Percentiles rank a stretch among this genome's conserved stretches.
Evolutionary conservation across 2,113 vertebrate species (phyloP).

Genomic region (Cnemophilus loriae): DNA sequence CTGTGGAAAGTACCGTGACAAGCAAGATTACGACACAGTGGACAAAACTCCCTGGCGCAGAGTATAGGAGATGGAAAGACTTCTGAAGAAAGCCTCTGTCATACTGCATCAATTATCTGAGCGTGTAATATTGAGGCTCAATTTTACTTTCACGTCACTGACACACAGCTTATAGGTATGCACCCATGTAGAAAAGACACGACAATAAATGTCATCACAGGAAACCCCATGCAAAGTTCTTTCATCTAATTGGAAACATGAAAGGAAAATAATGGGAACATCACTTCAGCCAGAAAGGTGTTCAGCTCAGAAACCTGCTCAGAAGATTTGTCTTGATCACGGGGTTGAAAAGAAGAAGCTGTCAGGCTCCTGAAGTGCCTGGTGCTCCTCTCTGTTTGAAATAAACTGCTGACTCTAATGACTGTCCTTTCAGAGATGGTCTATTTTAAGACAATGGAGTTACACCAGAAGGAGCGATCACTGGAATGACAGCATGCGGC

Average conservation of each 20-base stretch:
- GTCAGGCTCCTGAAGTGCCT: background rate
- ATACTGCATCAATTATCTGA: background rate
- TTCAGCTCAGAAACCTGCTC: background rate
- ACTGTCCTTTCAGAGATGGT: background rate
- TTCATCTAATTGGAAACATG: background rate
- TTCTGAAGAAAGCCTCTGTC: background rate
- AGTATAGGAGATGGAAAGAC: background rate
- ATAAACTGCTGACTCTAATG: conserved; percentile 6
- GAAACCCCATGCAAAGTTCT: background rate
- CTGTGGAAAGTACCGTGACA: background rate
- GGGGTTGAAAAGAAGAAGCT: background rate
- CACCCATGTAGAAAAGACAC: background rate
- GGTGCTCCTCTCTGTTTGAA: background rate
- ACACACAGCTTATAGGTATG: background rate
- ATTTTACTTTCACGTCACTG: background rate
- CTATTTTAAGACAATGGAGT: conserved; percentile 2
- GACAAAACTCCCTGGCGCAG: background rate
- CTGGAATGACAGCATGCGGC: background rate
- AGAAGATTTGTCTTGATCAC: background rate
- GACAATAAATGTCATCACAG: background rate
- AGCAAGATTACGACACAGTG: background rate
- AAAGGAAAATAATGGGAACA: background rate
- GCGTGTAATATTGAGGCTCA: background rate
- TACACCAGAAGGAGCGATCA: background rate
- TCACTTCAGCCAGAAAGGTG: background rate